phyloP scores from a whole-genome alignment of 2,888 invertebrate species.

The Drosophila maculinotata region DNA sequence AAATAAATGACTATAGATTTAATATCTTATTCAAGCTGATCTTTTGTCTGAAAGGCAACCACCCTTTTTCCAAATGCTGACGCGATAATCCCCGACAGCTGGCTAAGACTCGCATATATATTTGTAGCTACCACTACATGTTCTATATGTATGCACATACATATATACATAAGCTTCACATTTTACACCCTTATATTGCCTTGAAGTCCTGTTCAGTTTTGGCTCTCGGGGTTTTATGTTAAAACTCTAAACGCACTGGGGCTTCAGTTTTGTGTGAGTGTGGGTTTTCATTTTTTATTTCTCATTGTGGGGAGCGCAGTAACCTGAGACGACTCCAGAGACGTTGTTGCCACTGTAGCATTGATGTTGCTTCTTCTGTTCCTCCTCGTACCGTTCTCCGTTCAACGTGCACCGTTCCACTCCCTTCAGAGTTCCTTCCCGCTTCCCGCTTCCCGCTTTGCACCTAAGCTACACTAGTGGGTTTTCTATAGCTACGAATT shows the following conservation, averaged over 20 bases:
- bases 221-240: conserved; percentile 65
- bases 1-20: neutral
- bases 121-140: neutral
- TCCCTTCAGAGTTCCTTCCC: conserved; percentile 9
- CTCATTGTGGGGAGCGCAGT: conserved; percentile 44
- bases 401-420: conserved; percentile 5
- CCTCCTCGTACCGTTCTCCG: too few relatives aligned
- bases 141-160: too few relatives aligned
- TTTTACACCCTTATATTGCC: conserved; percentile 25
- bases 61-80: conserved; percentile 5
- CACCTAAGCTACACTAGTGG: conserved; percentile 62
- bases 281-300: neutral
- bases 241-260: conserved; percentile 24
- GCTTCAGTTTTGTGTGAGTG: conserved; percentile 29
- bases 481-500: conserved; percentile 59
- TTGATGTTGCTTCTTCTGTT: conserved; percentile 67
- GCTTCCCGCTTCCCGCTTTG: too few relatives aligned
- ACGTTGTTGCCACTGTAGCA: conserved; percentile 47
- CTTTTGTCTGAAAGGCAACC: neutral
- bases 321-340: conserved; percentile 60
- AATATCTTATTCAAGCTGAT: conserved; percentile 6
- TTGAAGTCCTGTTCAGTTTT: conserved; percentile 36
- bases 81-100: conserved; percentile 28
- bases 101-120: neutral
- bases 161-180: conserved; percentile 8